Evolutionary conservation across 2,113 vertebrate species (phyloP).

Genomic region (Hydrolagus affinis): DNA sequence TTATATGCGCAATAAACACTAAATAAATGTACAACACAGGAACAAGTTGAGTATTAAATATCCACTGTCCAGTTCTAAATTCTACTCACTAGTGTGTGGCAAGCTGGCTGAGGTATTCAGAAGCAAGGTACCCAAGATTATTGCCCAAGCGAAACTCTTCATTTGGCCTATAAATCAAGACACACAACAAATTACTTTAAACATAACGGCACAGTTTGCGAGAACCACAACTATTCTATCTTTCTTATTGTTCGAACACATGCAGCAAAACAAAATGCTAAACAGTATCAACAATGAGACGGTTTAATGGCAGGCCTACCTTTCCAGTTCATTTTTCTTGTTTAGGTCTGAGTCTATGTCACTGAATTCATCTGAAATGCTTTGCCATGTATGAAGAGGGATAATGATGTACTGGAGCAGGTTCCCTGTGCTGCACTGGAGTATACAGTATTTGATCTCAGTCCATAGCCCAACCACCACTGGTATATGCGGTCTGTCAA

Average conservation of each 20-base stretch:
- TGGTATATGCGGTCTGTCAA: too few species aligned
- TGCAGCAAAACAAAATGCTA: too few species aligned
- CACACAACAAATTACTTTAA: not conserved
- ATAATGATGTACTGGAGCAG: not conserved
- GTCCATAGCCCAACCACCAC: too few species aligned
- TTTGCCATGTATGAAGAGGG: not conserved
- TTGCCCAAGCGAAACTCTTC: not conserved
- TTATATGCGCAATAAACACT: too few species aligned
- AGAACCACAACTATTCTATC: not conserved
- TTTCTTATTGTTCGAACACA: too few species aligned
- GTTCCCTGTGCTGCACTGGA: not conserved
- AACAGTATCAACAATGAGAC: too few species aligned
- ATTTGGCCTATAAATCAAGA: not conserved
- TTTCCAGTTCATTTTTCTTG: not conserved
- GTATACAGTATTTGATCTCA: not conserved
- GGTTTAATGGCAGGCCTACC: not conserved
- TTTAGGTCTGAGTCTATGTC: not conserved
- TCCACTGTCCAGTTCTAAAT: not conserved
- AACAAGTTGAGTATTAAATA: not conserved
- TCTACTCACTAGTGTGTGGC: constrained; percentile 11
- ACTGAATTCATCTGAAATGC: not conserved
- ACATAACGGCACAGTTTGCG: not conserved
- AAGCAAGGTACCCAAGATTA: not conserved
- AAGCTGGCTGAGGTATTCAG: not conserved
- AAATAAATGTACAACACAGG: not conserved